These are phyloP conservation scores for Eleginops maclovinus DNA, from an alignment of 2,113 vertebrate genomes.

Conservation along the genomic window DNA sequence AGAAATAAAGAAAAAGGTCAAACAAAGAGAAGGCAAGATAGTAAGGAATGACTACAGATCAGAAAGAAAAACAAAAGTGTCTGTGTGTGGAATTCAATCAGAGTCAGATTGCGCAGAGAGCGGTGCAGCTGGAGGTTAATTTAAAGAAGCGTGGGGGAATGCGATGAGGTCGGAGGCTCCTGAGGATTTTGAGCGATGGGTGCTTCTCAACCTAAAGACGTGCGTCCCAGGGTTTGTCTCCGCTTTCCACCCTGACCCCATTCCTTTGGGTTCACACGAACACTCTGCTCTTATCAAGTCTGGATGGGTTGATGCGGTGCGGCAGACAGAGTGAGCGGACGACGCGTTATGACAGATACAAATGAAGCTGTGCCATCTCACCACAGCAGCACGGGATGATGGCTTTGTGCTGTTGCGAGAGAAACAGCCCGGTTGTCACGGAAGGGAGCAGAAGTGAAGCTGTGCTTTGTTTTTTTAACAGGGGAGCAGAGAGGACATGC, in stretches of 20 bases:
- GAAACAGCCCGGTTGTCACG: constrained; percentile 59
- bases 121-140: constrained; percentile 28
- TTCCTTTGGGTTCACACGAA: constrained; percentile 49
- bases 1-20: neutral
- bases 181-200: constrained; percentile 40
- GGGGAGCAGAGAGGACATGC: constrained; percentile 6
- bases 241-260: constrained; percentile 52
- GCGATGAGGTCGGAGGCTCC: constrained; percentile 38
- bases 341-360: constrained; percentile 56
- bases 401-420: constrained; percentile 47
- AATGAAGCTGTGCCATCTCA: constrained; percentile 49
- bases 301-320: constrained; percentile 6
- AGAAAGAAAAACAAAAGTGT: neutral
- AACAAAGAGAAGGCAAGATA: neutral
- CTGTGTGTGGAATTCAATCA: constrained; percentile 16
- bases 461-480: constrained; percentile 22
- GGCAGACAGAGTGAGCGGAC: constrained; percentile 42
- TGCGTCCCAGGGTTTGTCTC: constrained; percentile 48
- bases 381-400: constrained; percentile 28
- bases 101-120: neutral
- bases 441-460: constrained; percentile 29
- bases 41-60: neutral
- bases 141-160: constrained; percentile 41
- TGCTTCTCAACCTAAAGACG: constrained; percentile 29
- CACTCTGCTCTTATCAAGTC: constrained; percentile 48